Percentiles rank a stretch among this genome's conserved stretches.
Conservation (phyloP, 2,797 vertebrate genomes). For the Micrastur ruficollis region DNA sequence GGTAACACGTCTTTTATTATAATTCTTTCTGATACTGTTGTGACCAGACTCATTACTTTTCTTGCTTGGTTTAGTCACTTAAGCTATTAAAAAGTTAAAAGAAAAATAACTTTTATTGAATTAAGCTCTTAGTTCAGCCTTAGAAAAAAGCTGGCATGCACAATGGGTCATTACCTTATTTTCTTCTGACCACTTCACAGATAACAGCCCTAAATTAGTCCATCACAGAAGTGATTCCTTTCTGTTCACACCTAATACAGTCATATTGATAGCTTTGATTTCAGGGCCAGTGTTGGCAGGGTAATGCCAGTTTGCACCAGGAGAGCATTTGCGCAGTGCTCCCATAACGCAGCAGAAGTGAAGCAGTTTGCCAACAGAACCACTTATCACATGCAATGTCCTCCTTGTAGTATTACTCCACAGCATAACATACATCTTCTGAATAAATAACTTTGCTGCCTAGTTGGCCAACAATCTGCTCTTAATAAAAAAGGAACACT, state of each 20-base stretch:
- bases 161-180: neutral
- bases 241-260: neutral
- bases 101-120: neutral
- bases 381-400: neutral
- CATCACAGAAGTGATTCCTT: neutral
- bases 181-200: slow-evolving; percentile 30
- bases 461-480: slow-evolving; percentile 47
- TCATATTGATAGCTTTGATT: neutral
- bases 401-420: slow-evolving; percentile 1
- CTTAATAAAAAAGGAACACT: slow-evolving; percentile 47
- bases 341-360: neutral
- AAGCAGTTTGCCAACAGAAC: neutral
- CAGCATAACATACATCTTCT: neutral
- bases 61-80: slow-evolving; percentile 48
- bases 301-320: neutral
- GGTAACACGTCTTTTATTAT: slow-evolving; percentile 71
- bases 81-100: slow-evolving; percentile 11
- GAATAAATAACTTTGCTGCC: slow-evolving; percentile 19
- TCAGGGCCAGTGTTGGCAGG: neutral
- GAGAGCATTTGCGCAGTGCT: neutral
- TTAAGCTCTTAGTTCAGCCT: neutral
- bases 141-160: neutral
- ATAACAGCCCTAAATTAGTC: neutral
- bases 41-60: slow-evolving; percentile 37
- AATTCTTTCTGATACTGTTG: slow-evolving; percentile 43